Percentiles rank a stretch among this genome's conserved stretches.
Conservation (phyloP, 2,113 vertebrate genomes). For the Tragelaphus scriptus region DNA sequence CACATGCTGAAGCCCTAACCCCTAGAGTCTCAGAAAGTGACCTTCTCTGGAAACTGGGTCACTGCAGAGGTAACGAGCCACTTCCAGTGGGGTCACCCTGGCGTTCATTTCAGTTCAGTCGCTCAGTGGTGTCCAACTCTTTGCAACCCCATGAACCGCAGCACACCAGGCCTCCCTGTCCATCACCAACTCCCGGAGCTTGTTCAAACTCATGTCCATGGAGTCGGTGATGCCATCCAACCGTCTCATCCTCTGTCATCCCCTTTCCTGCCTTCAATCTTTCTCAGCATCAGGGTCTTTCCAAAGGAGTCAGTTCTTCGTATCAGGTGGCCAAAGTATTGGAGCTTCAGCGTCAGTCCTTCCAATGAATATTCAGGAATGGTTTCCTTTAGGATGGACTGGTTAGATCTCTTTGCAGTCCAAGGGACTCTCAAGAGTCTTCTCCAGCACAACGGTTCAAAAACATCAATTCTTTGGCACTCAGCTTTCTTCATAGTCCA, state of each 20-base stretch:
- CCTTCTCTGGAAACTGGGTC: background rate
- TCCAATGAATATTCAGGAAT: background rate
- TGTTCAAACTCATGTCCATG: background rate
- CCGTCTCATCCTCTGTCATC: background rate
- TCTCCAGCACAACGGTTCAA: background rate
- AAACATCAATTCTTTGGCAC: background rate
- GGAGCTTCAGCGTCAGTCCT: background rate
- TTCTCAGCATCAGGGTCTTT: background rate
- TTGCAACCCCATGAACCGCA: background rate
- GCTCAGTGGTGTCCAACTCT: background rate
- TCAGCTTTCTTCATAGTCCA: background rate
- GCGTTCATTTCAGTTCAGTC: background rate
- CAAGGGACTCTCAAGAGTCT: background rate
- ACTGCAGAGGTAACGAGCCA: rapidly evolving
- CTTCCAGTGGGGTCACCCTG: background rate
- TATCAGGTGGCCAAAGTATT: background rate
- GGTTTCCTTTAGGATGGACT: background rate
- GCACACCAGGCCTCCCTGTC: background rate
- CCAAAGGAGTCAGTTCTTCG: background rate
- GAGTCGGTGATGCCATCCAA: background rate
- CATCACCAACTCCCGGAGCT: background rate
- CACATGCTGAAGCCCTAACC: background rate
- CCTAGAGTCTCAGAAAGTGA: background rate
- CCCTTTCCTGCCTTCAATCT: background rate
- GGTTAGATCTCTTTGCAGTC: background rate